A percentile compares a stretch with the other conserved stretches of the same genome.
Conservation (phyloP, 2,888 invertebrate species). For the Drosophila ustulata region DNA sequence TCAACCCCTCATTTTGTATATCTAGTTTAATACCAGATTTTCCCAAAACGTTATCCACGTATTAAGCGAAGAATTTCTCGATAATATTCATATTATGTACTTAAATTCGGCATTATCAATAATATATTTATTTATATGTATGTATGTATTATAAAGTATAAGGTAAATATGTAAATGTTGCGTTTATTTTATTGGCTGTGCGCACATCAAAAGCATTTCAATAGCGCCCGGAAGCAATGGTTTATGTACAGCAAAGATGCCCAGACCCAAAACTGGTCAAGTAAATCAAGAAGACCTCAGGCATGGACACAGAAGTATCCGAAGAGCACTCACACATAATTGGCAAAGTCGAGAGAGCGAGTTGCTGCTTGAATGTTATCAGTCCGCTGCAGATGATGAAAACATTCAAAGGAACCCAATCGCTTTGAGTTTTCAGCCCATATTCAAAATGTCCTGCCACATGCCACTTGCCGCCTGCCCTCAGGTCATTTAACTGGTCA, state of each 20-base stretch:
- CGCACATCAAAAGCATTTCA: constrained; percentile 59
- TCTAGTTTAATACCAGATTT: too few species aligned
- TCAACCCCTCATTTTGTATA: too few species aligned
- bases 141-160: background rate
- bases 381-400: constrained; percentile 65
- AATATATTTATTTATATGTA: background rate
- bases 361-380: constrained; percentile 71
- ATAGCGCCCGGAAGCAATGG: constrained; percentile 20
- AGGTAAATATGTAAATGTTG: background rate
- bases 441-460: constrained; percentile 67
- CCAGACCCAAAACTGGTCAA: background rate
- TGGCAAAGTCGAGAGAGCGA: constrained; percentile 60
- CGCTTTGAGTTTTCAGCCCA: constrained; percentile 53
- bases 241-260: constrained; percentile 7
- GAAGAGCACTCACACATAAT: constrained; percentile 70
- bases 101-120: too few species aligned
- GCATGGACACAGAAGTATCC: constrained; percentile 7
- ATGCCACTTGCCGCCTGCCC: constrained; percentile 32
- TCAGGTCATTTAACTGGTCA: constrained; percentile 65
- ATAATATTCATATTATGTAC: too few species aligned
- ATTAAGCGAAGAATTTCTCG: too few species aligned
- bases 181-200: constrained; percentile 27
- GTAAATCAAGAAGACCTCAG: constrained; percentile 7
- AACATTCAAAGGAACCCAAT: constrained; percentile 35
- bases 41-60: too few species aligned